A percentile compares a stretch with the other conserved stretches of the same genome.
Conservation (phyloP, 2,888 invertebrate genomes). For the Aleiodes alternator region DNA sequence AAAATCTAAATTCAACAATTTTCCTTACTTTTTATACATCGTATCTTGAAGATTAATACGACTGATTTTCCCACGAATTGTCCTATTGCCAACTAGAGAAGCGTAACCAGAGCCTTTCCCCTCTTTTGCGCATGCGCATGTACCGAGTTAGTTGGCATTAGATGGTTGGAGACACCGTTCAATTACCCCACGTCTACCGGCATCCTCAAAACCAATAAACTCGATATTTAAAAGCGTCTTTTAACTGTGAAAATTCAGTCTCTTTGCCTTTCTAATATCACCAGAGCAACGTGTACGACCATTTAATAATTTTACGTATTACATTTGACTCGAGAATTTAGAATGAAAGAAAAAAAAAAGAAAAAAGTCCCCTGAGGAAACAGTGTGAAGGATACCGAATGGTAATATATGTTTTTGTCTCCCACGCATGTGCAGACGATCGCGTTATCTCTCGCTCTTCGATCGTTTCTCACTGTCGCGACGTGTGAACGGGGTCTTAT, state of each 20-base stretch:
- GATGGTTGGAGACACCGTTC: constrained; percentile 56
- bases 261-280: constrained; percentile 43
- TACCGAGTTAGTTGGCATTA: constrained; percentile 24
- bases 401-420: constrained; percentile 20
- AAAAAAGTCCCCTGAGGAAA: neutral
- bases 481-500: constrained; percentile 61
- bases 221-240: constrained; percentile 53
- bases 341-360: no score
- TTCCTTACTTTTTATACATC: neutral
- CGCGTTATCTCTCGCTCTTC: constrained; percentile 54
- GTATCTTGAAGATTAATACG: constrained; percentile 26
- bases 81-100: constrained; percentile 48
- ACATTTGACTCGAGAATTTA: constrained; percentile 9
- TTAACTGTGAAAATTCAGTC: constrained; percentile 36
- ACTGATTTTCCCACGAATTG: constrained; percentile 56
- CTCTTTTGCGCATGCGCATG: constrained; percentile 29
- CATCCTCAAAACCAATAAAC: constrained; percentile 59
- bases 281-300: constrained; percentile 16
- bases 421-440: constrained; percentile 35
- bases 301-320: constrained; percentile 37
- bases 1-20: neutral
- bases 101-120: constrained; percentile 45
- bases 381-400: constrained; percentile 13
- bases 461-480: constrained; percentile 61
- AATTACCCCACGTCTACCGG: constrained; percentile 56